phyloP scores from a whole-genome alignment of 1,140 invertebrate genomes.

The Orchesella cincta region DNA sequence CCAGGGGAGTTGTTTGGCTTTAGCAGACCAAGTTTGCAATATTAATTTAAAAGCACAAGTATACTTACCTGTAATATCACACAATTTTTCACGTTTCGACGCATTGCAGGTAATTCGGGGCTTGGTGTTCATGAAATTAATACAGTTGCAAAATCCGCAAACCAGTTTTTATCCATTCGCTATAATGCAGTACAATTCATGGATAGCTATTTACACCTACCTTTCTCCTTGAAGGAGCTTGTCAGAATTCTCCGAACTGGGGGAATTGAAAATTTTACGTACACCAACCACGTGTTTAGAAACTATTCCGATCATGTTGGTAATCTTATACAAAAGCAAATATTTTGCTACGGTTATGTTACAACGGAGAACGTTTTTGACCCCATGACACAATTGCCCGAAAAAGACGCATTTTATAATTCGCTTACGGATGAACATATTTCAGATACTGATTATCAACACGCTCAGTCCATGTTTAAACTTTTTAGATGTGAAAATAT shows the following conservation, averaged over 20 bases:
- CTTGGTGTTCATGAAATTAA: background rate
- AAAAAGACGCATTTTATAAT: background rate
- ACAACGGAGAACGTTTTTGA: background rate
- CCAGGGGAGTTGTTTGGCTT: background rate
- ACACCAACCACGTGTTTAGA: background rate
- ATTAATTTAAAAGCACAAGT: background rate
- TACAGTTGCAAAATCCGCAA: background rate
- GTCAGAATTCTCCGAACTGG: background rate
- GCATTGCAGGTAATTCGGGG: background rate
- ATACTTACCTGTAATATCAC: background rate
- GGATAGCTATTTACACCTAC: background rate
- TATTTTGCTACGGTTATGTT: slow-evolving; percentile 1
- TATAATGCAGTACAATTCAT: background rate
- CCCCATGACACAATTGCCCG: background rate
- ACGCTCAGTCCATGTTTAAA: background rate
- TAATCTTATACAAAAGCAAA: background rate
- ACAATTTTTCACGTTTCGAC: background rate
- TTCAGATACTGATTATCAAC: background rate
- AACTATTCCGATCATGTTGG: background rate
- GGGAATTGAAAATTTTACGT: background rate
- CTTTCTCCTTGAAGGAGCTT: background rate
- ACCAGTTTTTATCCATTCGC: background rate
- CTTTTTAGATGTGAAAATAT: slow-evolving; percentile 5
- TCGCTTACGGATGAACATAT: background rate
- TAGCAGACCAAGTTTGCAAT: background rate